Evolutionary conservation across 2,888 invertebrate species (phyloP), one percentile per base, ranked within the genome.

Genomic region (Schizotus pectinicornis): DNA sequence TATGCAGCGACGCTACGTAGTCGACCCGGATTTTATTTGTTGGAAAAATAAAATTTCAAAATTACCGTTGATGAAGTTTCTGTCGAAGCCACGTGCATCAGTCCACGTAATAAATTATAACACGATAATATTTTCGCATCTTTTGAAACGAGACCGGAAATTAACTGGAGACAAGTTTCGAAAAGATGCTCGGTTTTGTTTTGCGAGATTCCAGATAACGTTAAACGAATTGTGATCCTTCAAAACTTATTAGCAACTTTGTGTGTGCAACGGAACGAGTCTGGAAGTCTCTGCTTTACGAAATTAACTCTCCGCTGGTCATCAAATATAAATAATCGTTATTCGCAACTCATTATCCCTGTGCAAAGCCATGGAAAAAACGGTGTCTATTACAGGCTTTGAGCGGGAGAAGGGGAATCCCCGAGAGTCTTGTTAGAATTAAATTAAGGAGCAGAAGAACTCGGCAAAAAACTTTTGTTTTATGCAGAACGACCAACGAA

Each of bases 21-120:
- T 56, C 58, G 61, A 62, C 61, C 62, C 51, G 62, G 59, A 48
- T 63, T 63, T 59, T 56, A 52, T 61, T 62, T 59, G 50, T 63
- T 48, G 45, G 12, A 49, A 58, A 38, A 56, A 32, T 41, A 42
- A 36, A 47, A 55, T 36, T 34, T 46, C 33, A 33, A 8, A 39
- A 47, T 55, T 36, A 48, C 47, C 36, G 37, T 53, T 55, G 42
- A 55, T 55, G 41, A 48, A 22, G 22, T 22, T 22, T 22, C 22
- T 22, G 22, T 22, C 22, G 22, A 22, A 22, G 5, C 22, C 22
- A 22, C 22, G 22, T 22, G 22, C 22, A 22, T 38, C 39, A 37
- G 12, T 12, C 39, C 50, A 50, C 50, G 38, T 37, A 37, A 22
- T 45, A 42, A 50, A 50, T 50, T 50, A 35, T 33, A 35, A 11